Evolutionary conservation across 2,797 vertebrate genomes (phyloP), one percentile per base, ranked within the genome.

Genomic region (Crenichthys baileyi): DNA sequence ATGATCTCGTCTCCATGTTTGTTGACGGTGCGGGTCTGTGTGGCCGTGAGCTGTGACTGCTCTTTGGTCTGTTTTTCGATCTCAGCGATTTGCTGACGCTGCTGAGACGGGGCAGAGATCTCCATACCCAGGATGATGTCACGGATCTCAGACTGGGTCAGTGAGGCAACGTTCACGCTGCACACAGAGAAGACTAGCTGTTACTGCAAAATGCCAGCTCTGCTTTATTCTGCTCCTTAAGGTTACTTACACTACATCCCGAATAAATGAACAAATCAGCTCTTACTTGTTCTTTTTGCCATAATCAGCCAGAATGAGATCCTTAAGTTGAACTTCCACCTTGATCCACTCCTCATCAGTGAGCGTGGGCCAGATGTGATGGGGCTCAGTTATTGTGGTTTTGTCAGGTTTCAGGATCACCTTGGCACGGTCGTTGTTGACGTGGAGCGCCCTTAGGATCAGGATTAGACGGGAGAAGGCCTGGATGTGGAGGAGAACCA

Each of bases 61-160:
- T 99, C 98, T 92, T 99, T 99, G 77, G 98, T 99, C 93, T 99
- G 98, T 92, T 99, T 99, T 93, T 99, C 98, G 1, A 99, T 99
- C 93, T 99, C 98, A 0, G 98, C 98, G 24, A 99, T 99, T 89
- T 99, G 98, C 92, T 99, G 98, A 24, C 98, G 96, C 94, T 99
- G 98, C 92, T 99, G 98, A 0, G 98, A 99, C 0, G 98, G 98
- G 0, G 98, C 98, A 0, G 98, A 99, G 91, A 99, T 99, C 95
- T 99, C 98, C 98, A 99, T 99, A 70, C 98, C 98, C 94, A 99
- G 93, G 92, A 99, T 99, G 89, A 99, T 99, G 93, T 99, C 98
- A 89, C 98, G 95, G 91, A 99, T 99, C 95, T 99, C 98, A 0
- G 98, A 99, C 48, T 99, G 98, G 0, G 98, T 99, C 92, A 99